phyloP scores from a whole-genome alignment of 2,797 vertebrate genomes.

The Malacoraja senta region DNA sequence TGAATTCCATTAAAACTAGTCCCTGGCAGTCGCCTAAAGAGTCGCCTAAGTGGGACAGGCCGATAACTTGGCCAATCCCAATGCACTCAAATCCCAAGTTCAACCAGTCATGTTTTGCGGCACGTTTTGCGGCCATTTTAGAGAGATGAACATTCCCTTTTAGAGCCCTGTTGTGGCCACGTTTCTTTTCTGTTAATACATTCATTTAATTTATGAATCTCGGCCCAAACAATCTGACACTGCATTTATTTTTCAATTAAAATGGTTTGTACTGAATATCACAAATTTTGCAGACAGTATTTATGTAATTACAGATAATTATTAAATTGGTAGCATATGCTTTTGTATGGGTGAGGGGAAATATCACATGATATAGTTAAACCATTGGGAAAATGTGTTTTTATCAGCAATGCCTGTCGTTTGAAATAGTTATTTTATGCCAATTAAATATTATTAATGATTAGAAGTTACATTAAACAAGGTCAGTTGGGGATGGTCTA shows the following conservation, averaged over 20 bases:
- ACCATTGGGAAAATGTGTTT: too few species aligned
- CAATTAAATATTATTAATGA: too few species aligned
- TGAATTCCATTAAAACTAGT: too few species aligned
- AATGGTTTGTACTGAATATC: neutral
- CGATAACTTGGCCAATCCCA: too few species aligned
- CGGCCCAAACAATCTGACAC: neutral
- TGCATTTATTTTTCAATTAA: neutral
- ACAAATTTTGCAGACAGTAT: neutral
- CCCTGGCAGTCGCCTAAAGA: too few species aligned
- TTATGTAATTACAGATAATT: neutral
- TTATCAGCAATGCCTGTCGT: too few species aligned
- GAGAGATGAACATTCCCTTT: neutral
- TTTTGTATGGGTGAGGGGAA: conserved; percentile 43
- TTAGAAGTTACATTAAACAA: too few species aligned
- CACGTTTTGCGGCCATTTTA: neutral
- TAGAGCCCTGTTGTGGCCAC: neutral
- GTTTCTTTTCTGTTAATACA: neutral
- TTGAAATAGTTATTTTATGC: too few species aligned
- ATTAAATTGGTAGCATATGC: neutral
- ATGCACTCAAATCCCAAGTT: neutral
- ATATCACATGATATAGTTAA: conserved; percentile 40
- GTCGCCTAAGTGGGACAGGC: too few species aligned
- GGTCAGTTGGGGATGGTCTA: conserved; percentile 33
- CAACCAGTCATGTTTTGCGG: neutral
- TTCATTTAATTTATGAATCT: neutral